Percentiles rank a stretch among this genome's conserved stretches.
phyloP scores from a whole-genome alignment of 1,140 invertebrate genomes.

The Drosophila erecta region DNA sequence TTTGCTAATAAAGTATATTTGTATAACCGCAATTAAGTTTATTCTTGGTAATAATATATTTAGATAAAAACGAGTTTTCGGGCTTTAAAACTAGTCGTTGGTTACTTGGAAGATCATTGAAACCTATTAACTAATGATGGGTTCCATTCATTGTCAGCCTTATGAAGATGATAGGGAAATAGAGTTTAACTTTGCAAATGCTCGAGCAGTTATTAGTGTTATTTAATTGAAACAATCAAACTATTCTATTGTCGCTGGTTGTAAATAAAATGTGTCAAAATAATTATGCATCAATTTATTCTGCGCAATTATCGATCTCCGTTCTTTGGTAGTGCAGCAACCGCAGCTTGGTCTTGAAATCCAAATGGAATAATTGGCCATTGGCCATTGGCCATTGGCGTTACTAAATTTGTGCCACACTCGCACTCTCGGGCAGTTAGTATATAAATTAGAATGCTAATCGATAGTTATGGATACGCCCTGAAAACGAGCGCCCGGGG shows the following conservation, averaged over 20 bases:
- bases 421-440: conserved; percentile 56
- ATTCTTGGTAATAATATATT: conserved; percentile 9
- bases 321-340: neutral
- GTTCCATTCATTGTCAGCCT: neutral
- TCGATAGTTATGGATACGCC: conserved; percentile 77
- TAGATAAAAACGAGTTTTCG: conserved; percentile 19
- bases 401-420: conserved; percentile 62
- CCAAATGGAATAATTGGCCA: conserved; percentile 45
- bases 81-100: conserved; percentile 1
- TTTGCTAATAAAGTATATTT: neutral
- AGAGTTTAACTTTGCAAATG: too few species aligned
- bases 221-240: too few species aligned
- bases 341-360: conserved; percentile 57
- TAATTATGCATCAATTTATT: neutral
- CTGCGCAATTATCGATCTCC: neutral
- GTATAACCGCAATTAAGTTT: conserved; percentile 14
- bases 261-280: neutral
- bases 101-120: conserved; percentile 3
- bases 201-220: too few species aligned
- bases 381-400: conserved; percentile 75
- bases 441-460: conserved; percentile 83
- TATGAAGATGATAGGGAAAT: neutral
- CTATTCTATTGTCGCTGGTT: too few species aligned
- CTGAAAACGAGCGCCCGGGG: conserved; percentile 51
- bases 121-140: conserved; percentile 9